Conservation (phyloP, 2,797 vertebrate species). For the Acridotheres tristis region DNA sequence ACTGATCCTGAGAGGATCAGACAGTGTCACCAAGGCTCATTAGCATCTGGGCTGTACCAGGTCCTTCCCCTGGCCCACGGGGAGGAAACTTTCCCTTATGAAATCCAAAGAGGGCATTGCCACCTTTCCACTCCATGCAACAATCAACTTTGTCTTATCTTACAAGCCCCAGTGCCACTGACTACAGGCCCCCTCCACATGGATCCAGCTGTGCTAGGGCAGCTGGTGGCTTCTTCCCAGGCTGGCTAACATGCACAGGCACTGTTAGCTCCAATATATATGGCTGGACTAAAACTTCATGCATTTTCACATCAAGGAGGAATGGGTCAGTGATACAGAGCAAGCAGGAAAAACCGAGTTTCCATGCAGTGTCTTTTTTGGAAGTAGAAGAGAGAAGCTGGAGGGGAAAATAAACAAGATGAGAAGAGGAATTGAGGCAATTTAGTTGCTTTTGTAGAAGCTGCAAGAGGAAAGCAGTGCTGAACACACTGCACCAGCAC, state of each 20-base stretch:
- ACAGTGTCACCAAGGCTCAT: neutral
- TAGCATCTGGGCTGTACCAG: neutral
- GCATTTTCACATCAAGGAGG: neutral
- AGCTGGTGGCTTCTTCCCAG: neutral
- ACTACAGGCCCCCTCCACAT: fast-evolving
- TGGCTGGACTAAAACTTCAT: neutral
- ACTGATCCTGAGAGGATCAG: neutral
- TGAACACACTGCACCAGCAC: neutral
- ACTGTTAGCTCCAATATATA: neutral
- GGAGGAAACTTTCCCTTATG: neutral
- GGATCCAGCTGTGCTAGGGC: neutral
- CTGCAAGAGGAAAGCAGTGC: neutral
- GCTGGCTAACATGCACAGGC: neutral
- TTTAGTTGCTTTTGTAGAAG: neutral
- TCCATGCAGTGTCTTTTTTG: neutral
- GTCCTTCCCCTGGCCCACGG: neutral
- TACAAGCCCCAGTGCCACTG: neutral
- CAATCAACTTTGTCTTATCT: neutral
- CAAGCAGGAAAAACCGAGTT: neutral
- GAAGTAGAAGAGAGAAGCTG: neutral
- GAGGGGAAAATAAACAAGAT: neutral
- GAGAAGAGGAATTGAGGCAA: neutral
- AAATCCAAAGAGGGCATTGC: neutral
- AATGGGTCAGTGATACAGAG: neutral
- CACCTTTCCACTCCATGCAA: fast-evolving